These are phyloP conservation scores for Cydia fagiglandana DNA, from an alignment of 1,140 invertebrate genomes.

Conservation along the genomic window DNA sequence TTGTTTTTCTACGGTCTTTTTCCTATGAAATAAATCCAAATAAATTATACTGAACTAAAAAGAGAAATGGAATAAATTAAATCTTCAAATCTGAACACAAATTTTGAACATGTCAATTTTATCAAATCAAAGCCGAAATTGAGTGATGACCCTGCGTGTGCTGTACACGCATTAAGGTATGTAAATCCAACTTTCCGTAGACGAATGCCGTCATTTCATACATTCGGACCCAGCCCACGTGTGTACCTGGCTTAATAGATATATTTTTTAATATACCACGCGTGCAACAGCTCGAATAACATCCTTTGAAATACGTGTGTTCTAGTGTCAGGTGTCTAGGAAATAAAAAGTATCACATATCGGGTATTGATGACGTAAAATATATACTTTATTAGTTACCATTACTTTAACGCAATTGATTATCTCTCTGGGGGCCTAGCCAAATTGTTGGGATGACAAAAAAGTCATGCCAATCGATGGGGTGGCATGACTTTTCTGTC, in stretches of 20 bases:
- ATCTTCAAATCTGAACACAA: no score
- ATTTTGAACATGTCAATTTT: neutral
- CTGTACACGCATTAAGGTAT: conserved; percentile 42
- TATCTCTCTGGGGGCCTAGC: no score
- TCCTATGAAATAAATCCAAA: no score
- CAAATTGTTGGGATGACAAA: no score
- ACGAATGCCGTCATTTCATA: conserved; percentile 51
- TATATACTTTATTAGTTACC: neutral
- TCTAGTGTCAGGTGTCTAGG: neutral
- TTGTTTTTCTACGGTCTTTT: no score
- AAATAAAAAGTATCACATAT: neutral
- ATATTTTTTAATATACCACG: neutral
- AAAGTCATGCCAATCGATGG: no score
- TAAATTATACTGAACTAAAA: no score
- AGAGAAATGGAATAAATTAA: no score
- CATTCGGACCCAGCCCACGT: conserved; percentile 36
- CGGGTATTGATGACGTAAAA: neutral
- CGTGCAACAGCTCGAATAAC: neutral
- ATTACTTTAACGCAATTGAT: neutral
- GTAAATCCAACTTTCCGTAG: conserved; percentile 42
- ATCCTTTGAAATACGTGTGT: neutral
- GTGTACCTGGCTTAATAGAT: conserved; percentile 3
- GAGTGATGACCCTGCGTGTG: conserved; percentile 41
- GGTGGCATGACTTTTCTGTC: no score
- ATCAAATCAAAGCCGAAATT: neutral